These are phyloP conservation scores for Junonia oenone DNA, from an alignment of 2,888 invertebrate genomes.

Conservation along the genomic window DNA sequence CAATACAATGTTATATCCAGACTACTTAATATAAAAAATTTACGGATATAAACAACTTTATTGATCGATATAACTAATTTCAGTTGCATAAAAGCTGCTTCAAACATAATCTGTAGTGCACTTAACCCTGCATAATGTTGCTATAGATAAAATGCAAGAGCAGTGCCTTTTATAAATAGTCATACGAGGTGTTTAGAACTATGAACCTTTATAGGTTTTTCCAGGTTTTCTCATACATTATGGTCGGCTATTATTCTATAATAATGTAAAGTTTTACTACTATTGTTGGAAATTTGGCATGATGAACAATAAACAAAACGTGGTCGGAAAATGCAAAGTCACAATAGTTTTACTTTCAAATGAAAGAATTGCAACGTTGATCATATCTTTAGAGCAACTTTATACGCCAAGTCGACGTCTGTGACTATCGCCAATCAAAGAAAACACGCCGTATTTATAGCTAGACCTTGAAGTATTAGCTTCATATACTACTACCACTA, in stretches of 20 bases:
- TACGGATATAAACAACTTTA: too few species aligned
- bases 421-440: slow-evolving; percentile 28
- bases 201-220: too few species aligned
- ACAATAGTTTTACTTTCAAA: background rate
- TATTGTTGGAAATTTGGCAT: background rate
- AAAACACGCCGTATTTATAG: slow-evolving; percentile 42
- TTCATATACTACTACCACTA: slow-evolving; percentile 33
- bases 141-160: background rate
- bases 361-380: background rate
- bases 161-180: background rate
- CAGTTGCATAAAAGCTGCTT: too few species aligned
- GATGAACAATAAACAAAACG: background rate
- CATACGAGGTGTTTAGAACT: too few species aligned
- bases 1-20: too few species aligned
- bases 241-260: too few species aligned
- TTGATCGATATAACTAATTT: too few species aligned
- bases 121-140: too few species aligned
- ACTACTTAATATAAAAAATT: too few species aligned
- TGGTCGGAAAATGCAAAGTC: background rate
- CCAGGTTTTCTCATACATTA: too few species aligned
- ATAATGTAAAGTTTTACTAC: background rate
- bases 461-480: slow-evolving; percentile 51
- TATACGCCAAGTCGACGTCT: slow-evolving; percentile 16
- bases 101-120: too few species aligned
- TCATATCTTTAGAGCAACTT: background rate